Evolutionary conservation across 2,113 vertebrate species (phyloP).

Genomic region (Carlito syrichta): DNA sequence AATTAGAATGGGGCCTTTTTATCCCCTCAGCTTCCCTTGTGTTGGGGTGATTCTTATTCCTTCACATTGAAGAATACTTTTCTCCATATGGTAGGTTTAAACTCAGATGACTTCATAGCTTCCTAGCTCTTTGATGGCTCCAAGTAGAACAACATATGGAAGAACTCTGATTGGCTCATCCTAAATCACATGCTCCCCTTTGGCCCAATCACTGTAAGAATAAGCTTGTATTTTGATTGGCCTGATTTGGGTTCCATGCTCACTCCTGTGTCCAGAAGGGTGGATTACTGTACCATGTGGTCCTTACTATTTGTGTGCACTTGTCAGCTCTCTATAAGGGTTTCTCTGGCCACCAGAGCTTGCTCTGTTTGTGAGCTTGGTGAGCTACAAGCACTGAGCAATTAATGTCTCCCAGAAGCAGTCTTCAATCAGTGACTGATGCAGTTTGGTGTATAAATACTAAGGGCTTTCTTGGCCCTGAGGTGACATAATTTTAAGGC

Average conservation of each 20-base stretch:
- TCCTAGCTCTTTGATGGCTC: background rate
- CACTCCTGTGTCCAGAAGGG: background rate
- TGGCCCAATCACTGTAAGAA: background rate
- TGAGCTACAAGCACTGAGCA: background rate
- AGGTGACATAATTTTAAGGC: background rate
- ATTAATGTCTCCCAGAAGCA: background rate
- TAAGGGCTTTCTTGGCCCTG: background rate
- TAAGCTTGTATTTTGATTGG: background rate
- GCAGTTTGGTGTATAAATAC: background rate
- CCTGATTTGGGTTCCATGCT: background rate
- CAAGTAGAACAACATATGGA: background rate
- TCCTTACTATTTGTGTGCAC: background rate
- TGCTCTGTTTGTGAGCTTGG: background rate
- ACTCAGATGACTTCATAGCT: background rate
- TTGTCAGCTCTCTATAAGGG: background rate
- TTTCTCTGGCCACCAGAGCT: background rate
- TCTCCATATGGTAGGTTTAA: background rate
- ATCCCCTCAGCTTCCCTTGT: background rate
- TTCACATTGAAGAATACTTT: background rate
- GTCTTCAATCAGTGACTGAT: background rate
- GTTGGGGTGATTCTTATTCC: background rate
- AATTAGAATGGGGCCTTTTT: background rate
- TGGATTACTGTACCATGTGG: background rate
- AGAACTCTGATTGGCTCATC: background rate
- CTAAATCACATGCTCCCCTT: background rate